Percentiles rank a stretch among this genome's conserved stretches.
These are phyloP conservation scores for Antheraea pernyi DNA, from an alignment of 1,140 invertebrate genomes.

Conservation along the genomic window DNA sequence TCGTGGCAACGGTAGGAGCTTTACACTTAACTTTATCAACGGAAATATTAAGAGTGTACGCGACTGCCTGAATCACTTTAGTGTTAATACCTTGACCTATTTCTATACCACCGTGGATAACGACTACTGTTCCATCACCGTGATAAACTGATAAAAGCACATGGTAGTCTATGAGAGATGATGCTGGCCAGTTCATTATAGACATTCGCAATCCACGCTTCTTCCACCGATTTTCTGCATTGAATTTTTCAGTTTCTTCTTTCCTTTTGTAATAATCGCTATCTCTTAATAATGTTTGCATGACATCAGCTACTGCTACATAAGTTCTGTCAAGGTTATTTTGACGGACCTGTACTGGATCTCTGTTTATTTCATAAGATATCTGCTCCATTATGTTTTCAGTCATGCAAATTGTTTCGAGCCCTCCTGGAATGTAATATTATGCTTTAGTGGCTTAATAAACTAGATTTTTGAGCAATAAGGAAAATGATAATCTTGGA, in stretches of 20 bases:
- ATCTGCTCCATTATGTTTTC: constrained; percentile 93
- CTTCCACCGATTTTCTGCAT: constrained; percentile 86
- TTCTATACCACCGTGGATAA: constrained; percentile 90
- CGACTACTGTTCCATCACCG: constrained; percentile 86
- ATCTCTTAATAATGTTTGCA: constrained; percentile 78
- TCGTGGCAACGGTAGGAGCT: constrained; percentile 80
- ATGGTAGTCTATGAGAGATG: constrained; percentile 68
- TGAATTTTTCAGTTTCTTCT: constrained; percentile 81
- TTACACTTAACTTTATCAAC: constrained; percentile 84
- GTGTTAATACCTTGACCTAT: constrained; percentile 91
- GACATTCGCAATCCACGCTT: constrained; percentile 83
- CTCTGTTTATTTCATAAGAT: constrained; percentile 82
- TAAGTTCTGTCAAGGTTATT: constrained; percentile 80
- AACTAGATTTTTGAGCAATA: neutral
- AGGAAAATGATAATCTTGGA: neutral
- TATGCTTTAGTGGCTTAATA: neutral
- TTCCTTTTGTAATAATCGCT: constrained; percentile 82
- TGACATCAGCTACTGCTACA: constrained; percentile 76
- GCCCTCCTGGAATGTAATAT: constrained; percentile 71
- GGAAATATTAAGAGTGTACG: constrained; percentile 84
- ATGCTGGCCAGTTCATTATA: constrained; percentile 29
- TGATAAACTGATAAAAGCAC: constrained; percentile 87
- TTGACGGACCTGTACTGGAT: constrained; percentile 84
- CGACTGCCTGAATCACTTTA: constrained; percentile 87
- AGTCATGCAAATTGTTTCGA: constrained; percentile 84